phyloP scores from a whole-genome alignment of 2,888 invertebrate species.

The Mesorhabditis belari region DNA sequence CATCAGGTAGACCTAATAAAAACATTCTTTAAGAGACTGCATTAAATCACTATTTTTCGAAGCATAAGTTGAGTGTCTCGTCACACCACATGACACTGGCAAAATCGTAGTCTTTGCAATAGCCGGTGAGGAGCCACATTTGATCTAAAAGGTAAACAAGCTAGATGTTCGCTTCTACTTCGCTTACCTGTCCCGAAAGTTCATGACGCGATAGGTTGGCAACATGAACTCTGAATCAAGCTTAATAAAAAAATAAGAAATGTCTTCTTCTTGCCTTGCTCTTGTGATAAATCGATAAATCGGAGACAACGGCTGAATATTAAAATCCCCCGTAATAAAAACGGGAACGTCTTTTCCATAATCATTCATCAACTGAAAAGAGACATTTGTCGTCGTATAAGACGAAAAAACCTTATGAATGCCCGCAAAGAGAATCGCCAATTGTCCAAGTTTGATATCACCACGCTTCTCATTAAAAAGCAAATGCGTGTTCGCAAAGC shows the following conservation, averaged over 20 bases:
- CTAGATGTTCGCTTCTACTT: no score
- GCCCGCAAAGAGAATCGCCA: slow-evolving; percentile 75
- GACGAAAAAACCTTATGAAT: slow-evolving; percentile 66
- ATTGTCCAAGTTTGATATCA: slow-evolving; percentile 82
- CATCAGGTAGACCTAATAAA: not conserved
- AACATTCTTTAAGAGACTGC: not conserved
- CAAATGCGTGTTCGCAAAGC: slow-evolving; percentile 86
- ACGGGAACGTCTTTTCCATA: slow-evolving; percentile 60
- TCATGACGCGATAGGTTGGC: no score
- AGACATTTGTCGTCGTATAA: slow-evolving; percentile 1
- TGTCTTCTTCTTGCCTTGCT: slow-evolving; percentile 5
- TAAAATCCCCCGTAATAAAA: slow-evolving; percentile 86
- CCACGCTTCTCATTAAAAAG: slow-evolving; percentile 81
- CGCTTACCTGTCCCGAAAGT: no score
- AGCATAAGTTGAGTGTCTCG: no score
- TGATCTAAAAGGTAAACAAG: no score
- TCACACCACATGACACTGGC: no score
- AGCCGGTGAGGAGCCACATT: no score
- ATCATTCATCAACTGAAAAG: not conserved
- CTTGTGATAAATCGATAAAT: slow-evolving; percentile 67
- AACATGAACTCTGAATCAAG: no score
- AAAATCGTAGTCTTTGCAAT: no score
- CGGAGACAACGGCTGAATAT: slow-evolving; percentile 70
- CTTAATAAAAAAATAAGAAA: not conserved
- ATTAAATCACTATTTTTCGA: no score